These are phyloP conservation scores for Sarcophilus harrisii DNA, from an alignment of 2,797 vertebrate species.

Conservation along the genomic window DNA sequence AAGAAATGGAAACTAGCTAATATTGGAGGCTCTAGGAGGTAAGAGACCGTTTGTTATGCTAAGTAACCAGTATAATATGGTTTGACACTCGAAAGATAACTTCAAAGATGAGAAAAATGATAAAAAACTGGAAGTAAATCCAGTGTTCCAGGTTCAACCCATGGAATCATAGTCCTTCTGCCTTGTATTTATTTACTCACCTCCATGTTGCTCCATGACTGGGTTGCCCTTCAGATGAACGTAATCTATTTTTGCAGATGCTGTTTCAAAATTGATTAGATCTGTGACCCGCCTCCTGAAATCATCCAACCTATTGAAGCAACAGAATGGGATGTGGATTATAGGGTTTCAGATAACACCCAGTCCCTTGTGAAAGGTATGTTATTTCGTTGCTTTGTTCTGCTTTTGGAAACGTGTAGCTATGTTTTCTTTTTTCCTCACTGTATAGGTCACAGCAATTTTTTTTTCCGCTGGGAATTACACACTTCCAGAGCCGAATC, in stretches of 20 bases:
- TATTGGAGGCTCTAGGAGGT: slow-evolving; percentile 37
- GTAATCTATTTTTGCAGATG: slow-evolving; percentile 81
- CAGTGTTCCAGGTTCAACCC: not conserved
- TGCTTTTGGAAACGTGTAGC: slow-evolving; percentile 81
- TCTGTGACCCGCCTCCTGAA: slow-evolving; percentile 72
- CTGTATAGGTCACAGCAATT: slow-evolving; percentile 80
- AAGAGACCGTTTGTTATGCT: slow-evolving; percentile 47
- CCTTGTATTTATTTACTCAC: slow-evolving; percentile 75
- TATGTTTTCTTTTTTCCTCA: slow-evolving; percentile 77
- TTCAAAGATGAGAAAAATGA: slow-evolving; percentile 17
- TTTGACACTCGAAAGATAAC: slow-evolving; percentile 52
- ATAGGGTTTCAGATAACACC: slow-evolving; percentile 83
- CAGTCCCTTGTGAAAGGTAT: slow-evolving; percentile 82
- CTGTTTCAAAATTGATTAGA: slow-evolving; percentile 81
- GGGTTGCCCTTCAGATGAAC: slow-evolving; percentile 76
- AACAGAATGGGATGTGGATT: slow-evolving; percentile 83
- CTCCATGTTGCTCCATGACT: slow-evolving; percentile 67
- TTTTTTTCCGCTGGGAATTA: slow-evolving; percentile 76
- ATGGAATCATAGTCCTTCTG: slow-evolving; percentile 21
- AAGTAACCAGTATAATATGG: slow-evolving; percentile 23
- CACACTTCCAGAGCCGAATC: slow-evolving; percentile 80
- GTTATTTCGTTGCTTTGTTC: slow-evolving; percentile 84
- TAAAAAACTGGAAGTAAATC: not conserved
- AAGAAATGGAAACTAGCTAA: slow-evolving; percentile 24
- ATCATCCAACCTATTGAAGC: slow-evolving; percentile 82